Evolutionary conservation across 2,888 invertebrate genomes (phyloP).

Genomic region (Hartigia nigra): DNA sequence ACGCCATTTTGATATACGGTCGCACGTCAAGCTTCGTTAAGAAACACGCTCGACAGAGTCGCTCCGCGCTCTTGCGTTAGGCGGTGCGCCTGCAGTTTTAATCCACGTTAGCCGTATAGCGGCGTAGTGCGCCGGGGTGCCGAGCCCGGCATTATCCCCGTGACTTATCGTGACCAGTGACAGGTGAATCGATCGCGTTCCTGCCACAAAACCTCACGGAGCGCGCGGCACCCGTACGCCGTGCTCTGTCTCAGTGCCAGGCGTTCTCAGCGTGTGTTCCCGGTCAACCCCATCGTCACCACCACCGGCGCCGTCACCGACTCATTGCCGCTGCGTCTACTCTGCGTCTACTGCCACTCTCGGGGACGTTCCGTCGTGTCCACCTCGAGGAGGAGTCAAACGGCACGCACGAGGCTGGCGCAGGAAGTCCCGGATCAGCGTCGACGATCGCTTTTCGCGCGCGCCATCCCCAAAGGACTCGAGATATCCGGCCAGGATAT

Average conservation of each 20-base stretch:
- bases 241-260: conserved; percentile 9
- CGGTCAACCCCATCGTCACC: conserved; percentile 3
- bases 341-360: background rate
- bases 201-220: conserved; percentile 5
- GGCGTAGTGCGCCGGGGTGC: conserved; percentile 16
- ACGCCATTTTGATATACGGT: conserved; percentile 65
- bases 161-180: conserved; percentile 50
- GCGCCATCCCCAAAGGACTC: background rate
- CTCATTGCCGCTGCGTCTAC: background rate
- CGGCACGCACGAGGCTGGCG: conserved; percentile 1
- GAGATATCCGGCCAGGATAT: background rate
- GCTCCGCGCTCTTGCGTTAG: conserved; percentile 35
- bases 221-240: conserved; percentile 29
- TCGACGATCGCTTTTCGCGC: background rate
- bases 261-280: conserved; percentile 1
- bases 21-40: conserved; percentile 56
- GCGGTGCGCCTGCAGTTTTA: conserved; percentile 19
- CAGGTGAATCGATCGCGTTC: conserved; percentile 55
- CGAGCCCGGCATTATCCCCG: conserved; percentile 13
- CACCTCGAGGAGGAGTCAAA: conserved; percentile 2
- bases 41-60: conserved; percentile 26
- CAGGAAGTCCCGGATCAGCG: background rate
- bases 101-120: conserved; percentile 13
- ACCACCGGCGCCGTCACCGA: conserved; percentile 1
- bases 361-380: background rate